Conservation (phyloP, 2,888 invertebrate species). For the Entomobrya multifasciata region DNA sequence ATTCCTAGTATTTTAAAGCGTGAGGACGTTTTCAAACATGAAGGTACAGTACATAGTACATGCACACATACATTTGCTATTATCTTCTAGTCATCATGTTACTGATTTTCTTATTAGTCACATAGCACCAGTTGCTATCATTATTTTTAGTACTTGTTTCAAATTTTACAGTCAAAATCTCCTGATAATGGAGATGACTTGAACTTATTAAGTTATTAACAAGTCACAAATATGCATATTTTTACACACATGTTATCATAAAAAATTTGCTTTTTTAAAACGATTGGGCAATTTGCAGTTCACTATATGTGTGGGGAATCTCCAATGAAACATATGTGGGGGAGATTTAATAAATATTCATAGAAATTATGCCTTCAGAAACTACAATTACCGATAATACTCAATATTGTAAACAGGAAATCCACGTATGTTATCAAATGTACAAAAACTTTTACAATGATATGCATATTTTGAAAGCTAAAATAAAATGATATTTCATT, state of each 20-base stretch:
- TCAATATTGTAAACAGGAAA: not conserved
- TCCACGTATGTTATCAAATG: not conserved
- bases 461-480: slow-evolving; percentile 1
- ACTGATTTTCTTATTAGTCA: not conserved
- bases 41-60: not conserved
- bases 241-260: not conserved
- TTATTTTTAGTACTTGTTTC: slow-evolving; percentile 6
- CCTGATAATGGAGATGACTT: slow-evolving; percentile 56
- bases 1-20: not conserved
- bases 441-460: not conserved
- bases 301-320: not conserved
- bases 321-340: not conserved
- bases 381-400: slow-evolving; percentile 6
- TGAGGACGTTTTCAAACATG: not conserved
- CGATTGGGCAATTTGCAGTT: not conserved
- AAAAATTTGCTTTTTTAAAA: slow-evolving; percentile 2
- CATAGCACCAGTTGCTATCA: not conserved
- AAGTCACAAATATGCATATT: not conserved
- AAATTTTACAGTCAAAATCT: slow-evolving; percentile 52
- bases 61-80: not conserved
- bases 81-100: not conserved
- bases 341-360: not conserved
- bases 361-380: not conserved
- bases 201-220: slow-evolving; percentile 17
- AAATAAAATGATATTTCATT: slow-evolving; percentile 16